phyloP scores from a whole-genome alignment of 2,797 vertebrate species.

The Simalia tracyae region DNA sequence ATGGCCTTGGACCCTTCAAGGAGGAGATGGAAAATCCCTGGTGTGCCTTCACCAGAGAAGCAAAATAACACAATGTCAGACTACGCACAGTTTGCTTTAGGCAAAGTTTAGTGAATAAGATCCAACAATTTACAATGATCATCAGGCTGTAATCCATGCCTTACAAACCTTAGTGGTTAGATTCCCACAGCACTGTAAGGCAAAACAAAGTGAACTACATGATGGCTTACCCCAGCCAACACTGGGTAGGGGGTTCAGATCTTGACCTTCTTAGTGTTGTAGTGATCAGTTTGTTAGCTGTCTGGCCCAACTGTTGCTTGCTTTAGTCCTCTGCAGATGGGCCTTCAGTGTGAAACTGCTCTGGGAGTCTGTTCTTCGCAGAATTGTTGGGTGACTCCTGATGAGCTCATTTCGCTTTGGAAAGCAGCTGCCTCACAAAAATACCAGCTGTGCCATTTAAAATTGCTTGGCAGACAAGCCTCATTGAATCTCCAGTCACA shows the following conservation, averaged over 20 bases:
- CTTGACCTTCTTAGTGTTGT: neutral
- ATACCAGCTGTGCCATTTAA: constrained; percentile 38
- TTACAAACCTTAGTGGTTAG: no score
- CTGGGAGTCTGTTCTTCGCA: constrained; percentile 10
- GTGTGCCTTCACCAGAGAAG: neutral
- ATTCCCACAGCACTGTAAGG: neutral
- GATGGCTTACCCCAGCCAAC: neutral
- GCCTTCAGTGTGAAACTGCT: neutral
- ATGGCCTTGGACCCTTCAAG: neutral
- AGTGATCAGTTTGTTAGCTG: neutral
- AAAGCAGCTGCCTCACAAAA: constrained; percentile 12
- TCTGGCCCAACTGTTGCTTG: neutral
- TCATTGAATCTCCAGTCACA: constrained; percentile 32
- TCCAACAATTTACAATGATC: no score
- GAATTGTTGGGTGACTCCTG: constrained; percentile 18
- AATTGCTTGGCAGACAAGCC: constrained; percentile 15
- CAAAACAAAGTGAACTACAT: neutral
- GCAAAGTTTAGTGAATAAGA: no score
- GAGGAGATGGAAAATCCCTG: neutral
- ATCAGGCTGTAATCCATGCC: no score
- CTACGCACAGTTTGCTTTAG: no score
- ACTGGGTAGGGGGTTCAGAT: neutral
- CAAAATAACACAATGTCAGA: neutral
- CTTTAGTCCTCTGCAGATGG: neutral
- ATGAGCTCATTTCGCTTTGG: constrained; percentile 27